Conservation (phyloP, 1,140 invertebrate genomes). For the Tetramorium simillimum region DNA sequence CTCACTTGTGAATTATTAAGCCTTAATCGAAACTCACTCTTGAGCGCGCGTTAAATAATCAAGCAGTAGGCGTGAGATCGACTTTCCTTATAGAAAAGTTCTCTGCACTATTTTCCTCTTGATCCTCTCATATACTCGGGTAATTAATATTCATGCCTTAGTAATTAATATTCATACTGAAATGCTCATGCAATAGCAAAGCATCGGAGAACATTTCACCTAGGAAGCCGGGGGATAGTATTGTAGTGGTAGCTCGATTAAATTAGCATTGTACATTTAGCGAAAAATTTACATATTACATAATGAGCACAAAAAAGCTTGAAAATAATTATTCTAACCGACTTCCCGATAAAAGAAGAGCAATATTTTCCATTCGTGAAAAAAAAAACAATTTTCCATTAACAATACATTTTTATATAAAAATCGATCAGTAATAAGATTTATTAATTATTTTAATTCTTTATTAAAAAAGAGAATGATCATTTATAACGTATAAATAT, state of each 20-base stretch:
- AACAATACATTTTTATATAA: not conserved
- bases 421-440: not conserved
- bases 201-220: slow-evolving; percentile 6
- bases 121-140: not conserved
- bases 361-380: not conserved
- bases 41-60: slow-evolving; percentile 17
- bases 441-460: not conserved
- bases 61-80: not conserved
- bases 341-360: not conserved
- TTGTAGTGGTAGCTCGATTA: slow-evolving; percentile 18
- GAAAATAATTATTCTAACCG: not conserved
- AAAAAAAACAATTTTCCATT: not conserved
- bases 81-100: not conserved
- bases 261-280: not conserved
- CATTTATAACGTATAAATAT: slow-evolving; percentile 1
- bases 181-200: slow-evolving; percentile 15
- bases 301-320: not conserved
- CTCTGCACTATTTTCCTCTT: not conserved
- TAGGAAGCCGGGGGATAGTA: not conserved
- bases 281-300: slow-evolving; percentile 4
- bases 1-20: slow-evolving; percentile 28
- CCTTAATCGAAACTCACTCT: slow-evolving; percentile 1
- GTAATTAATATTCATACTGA: slow-evolving; percentile 30
- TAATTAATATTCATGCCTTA: slow-evolving; percentile 18
- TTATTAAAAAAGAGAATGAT: not conserved